phyloP scores from a whole-genome alignment of 2,797 vertebrate genomes.

The Pterois miles region DNA sequence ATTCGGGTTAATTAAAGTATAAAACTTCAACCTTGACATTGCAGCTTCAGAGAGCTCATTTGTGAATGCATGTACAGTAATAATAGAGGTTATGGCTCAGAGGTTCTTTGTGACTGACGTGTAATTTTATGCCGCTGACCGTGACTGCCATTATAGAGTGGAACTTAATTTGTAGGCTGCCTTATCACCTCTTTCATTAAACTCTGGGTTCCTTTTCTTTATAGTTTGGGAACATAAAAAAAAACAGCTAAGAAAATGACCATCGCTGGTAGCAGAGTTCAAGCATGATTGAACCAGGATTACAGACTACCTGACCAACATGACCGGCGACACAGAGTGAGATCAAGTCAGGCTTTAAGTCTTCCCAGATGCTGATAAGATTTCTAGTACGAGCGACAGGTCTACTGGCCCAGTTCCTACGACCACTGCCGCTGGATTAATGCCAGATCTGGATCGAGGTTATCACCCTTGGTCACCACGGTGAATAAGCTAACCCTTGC shows the following conservation, averaged over 20 bases:
- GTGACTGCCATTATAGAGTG: conserved; percentile 31
- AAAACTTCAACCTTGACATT: conserved; percentile 31
- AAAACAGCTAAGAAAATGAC: conserved; percentile 19
- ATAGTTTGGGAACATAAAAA: conserved; percentile 5
- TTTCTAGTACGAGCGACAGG: conserved; percentile 10
- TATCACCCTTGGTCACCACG: conserved; percentile 44
- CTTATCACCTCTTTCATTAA: conserved; percentile 51
- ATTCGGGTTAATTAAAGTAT: conserved; percentile 46
- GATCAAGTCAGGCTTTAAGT: conserved; percentile 38
- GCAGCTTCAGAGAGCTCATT: conserved; percentile 11
- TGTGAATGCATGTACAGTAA: conserved; percentile 42
- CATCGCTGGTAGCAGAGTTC: conserved; percentile 19
- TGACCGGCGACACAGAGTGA: background rate
- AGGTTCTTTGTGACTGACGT: conserved; percentile 40
- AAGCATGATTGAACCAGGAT: conserved; percentile 54
- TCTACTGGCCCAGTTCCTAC: conserved; percentile 19
- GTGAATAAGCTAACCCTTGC: conserved; percentile 32
- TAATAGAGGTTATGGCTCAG: conserved; percentile 52
- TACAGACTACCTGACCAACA: conserved; percentile 43
- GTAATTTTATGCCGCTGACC: conserved; percentile 59
- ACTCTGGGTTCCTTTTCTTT: conserved; percentile 36
- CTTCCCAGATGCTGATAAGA: conserved; percentile 53
- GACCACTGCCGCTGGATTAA: conserved; percentile 44
- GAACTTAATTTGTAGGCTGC: conserved; percentile 50
- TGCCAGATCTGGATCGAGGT: conserved; percentile 50